Evolutionary conservation across 1,140 invertebrate species (phyloP).

Genomic region (Phocides pigmalion): DNA sequence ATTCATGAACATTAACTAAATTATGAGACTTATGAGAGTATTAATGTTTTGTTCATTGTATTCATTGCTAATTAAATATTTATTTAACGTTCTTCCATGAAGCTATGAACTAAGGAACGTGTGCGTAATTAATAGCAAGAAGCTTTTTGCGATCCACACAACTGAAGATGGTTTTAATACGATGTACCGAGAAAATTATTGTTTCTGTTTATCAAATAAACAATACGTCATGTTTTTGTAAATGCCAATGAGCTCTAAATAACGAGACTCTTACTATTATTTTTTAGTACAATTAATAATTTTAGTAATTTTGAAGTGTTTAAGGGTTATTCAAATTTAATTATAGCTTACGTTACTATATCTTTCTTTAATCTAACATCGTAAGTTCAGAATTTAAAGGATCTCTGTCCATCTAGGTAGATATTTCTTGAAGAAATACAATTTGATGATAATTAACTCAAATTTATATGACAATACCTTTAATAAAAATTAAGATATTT

Average conservation of each 20-base stretch:
- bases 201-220: conserved; percentile 2
- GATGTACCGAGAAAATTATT: conserved; percentile 13
- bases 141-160: conserved; percentile 5
- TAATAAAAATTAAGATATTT: no score
- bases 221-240: background rate
- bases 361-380: no score
- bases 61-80: conserved; percentile 15
- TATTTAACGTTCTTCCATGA: conserved; percentile 12
- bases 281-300: background rate
- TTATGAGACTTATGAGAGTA: background rate
- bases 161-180: conserved; percentile 8
- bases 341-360: no score
- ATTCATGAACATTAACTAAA: background rate
- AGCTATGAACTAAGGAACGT: background rate
- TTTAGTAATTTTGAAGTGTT: no score
- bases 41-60: conserved; percentile 4
- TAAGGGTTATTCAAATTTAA: no score
- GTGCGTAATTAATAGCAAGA: conserved; percentile 18
- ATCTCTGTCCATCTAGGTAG: no score
- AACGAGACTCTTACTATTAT: background rate
- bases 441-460: no score
- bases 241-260: background rate
- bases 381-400: no score
- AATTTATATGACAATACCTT: no score
- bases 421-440: no score